These are phyloP conservation scores for Diplodus puntazzo DNA, from an alignment of 2,797 vertebrate species.

Conservation along the genomic window DNA sequence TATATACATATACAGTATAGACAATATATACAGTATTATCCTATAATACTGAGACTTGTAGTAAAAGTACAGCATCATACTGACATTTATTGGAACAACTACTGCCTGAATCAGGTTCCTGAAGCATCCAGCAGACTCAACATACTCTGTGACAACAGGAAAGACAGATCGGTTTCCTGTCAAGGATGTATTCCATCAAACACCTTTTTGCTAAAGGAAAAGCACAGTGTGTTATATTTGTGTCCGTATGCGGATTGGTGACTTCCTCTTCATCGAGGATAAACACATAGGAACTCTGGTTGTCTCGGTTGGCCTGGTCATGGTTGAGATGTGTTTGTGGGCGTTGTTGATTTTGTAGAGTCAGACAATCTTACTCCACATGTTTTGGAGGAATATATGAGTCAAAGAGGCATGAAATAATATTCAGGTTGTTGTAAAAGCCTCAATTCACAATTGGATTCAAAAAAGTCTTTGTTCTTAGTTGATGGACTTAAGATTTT, in stretches of 20 bases:
- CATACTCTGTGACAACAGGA: not conserved
- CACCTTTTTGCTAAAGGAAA: too few species aligned
- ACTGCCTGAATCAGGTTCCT: not conserved
- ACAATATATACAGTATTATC: too few species aligned
- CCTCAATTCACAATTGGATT: constrained; percentile 13
- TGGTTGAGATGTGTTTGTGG: constrained; percentile 90
- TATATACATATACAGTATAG: too few species aligned
- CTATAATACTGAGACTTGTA: too few species aligned
- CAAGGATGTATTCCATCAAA: not conserved
- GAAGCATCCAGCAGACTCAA: not conserved
- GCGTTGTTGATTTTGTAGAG: constrained; percentile 89
- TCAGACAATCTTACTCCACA: not conserved
- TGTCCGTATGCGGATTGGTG: constrained; percentile 88
- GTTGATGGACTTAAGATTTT: constrained; percentile 1
- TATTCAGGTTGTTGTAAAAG: not conserved
- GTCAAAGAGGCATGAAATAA: not conserved
- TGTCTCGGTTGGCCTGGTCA: constrained; percentile 91
- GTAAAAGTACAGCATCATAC: too few species aligned
- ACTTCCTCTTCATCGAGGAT: constrained; percentile 93
- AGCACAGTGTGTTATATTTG: not conserved
- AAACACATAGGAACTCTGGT: constrained; percentile 87
- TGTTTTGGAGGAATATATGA: not conserved
- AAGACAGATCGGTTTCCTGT: not conserved
- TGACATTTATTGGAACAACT: not conserved
- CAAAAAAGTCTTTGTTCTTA: constrained; percentile 12